Conservation (phyloP, 2,888 invertebrate genomes). For the Nebria salina region DNA sequence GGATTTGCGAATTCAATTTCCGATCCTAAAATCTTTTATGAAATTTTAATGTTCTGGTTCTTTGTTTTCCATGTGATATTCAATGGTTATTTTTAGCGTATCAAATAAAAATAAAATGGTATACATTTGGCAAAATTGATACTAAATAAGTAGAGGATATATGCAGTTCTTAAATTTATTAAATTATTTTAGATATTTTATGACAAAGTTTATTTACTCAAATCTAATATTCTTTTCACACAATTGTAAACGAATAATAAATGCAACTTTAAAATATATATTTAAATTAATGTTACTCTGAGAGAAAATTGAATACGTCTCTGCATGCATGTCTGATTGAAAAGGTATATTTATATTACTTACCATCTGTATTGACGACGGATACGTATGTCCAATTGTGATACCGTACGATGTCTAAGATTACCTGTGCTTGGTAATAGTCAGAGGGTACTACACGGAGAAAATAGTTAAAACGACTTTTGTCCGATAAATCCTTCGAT, state of each 20-base stretch:
- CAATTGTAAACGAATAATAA: too few relatives aligned
- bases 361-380: conserved; percentile 79
- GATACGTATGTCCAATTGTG: conserved; percentile 85
- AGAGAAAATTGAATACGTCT: too few relatives aligned
- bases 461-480: conserved; percentile 79
- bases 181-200: too few relatives aligned
- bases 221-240: too few relatives aligned
- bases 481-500: conserved; percentile 78
- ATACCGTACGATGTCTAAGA: conserved; percentile 73
- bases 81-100: neutral
- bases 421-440: conserved; percentile 78
- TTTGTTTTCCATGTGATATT: neutral
- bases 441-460: conserved; percentile 82
- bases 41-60: neutral
- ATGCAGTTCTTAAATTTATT: too few relatives aligned
- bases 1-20: neutral
- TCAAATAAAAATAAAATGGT: too few relatives aligned
- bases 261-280: too few relatives aligned
- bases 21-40: neutral
- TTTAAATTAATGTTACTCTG: too few relatives aligned
- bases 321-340: too few relatives aligned
- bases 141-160: too few relatives aligned
- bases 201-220: too few relatives aligned
- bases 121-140: too few relatives aligned
- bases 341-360: conserved; percentile 53